Percentiles rank a stretch among this genome's conserved stretches.
These are phyloP conservation scores for Pyrocoelia pectoralis DNA, from an alignment of 2,888 invertebrate genomes.

Conservation along the genomic window DNA sequence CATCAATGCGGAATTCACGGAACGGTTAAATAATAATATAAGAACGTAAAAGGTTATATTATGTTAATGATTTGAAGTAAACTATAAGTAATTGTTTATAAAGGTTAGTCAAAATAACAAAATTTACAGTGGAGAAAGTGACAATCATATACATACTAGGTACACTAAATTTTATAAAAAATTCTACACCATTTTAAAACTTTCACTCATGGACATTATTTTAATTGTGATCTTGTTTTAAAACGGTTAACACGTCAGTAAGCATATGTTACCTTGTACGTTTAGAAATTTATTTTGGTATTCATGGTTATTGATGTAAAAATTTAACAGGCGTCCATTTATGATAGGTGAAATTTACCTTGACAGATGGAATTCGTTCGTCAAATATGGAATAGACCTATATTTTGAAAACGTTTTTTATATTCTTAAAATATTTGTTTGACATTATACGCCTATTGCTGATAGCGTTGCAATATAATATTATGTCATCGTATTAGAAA, in stretches of 20 bases:
- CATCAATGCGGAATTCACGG: conserved; percentile 1
- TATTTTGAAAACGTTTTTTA: no score
- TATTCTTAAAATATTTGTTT: no score
- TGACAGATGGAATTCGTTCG: not conserved
- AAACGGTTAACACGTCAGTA: not conserved
- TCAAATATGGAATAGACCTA: not conserved
- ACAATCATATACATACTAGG: not conserved
- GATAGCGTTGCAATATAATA: no score
- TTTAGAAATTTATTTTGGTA: not conserved
- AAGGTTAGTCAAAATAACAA: conserved; percentile 3
- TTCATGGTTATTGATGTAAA: not conserved
- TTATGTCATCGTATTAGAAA: no score
- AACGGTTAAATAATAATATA: not conserved
- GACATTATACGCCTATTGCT: no score
- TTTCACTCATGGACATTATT: conserved; percentile 4
- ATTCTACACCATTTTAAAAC: not conserved
- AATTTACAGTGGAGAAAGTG: conserved; percentile 11
- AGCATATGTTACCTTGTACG: conserved; percentile 2
- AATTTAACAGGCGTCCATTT: not conserved
- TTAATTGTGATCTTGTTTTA: conserved; percentile 9
- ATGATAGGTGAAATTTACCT: not conserved
- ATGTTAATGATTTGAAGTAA: not conserved
- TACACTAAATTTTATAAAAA: not conserved
- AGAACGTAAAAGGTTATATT: conserved; percentile 5
- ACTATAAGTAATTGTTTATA: not conserved